Evolutionary conservation across 2,113 vertebrate species (phyloP).

Genomic region (Uria lomvia): DNA sequence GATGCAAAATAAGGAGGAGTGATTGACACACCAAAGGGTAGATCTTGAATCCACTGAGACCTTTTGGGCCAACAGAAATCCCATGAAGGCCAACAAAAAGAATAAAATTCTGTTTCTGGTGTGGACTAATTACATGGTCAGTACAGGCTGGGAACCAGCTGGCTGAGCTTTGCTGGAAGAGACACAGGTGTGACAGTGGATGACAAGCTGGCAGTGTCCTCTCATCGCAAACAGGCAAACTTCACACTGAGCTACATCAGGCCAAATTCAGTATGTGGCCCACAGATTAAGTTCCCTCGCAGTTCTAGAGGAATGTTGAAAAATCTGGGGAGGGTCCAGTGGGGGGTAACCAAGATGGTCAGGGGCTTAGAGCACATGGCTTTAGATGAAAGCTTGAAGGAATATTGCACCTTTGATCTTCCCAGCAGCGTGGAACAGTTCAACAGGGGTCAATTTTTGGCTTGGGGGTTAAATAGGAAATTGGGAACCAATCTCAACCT

Average conservation of each 20-base stretch:
- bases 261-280: neutral
- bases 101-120: neutral
- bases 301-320: neutral
- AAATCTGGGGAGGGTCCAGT: neutral
- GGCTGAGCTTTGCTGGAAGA: neutral
- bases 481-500: neutral
- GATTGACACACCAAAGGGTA: neutral
- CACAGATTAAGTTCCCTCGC: neutral
- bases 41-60: neutral
- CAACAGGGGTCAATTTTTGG: neutral
- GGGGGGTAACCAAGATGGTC: neutral
- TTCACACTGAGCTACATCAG: neutral
- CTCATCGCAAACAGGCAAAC: neutral
- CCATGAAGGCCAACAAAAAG: neutral
- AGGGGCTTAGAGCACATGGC: neutral
- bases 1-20: neutral
- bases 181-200: rapidly evolving
- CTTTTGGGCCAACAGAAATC: neutral
- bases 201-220: neutral
- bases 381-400: neutral
- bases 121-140: neutral
- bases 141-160: neutral
- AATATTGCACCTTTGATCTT: neutral
- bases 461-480: neutral
- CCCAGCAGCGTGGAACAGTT: neutral